Evolutionary conservation across 2,113 vertebrate species (phyloP), one percentile per base, ranked within the genome.

Genomic region (Scomber colias): DNA sequence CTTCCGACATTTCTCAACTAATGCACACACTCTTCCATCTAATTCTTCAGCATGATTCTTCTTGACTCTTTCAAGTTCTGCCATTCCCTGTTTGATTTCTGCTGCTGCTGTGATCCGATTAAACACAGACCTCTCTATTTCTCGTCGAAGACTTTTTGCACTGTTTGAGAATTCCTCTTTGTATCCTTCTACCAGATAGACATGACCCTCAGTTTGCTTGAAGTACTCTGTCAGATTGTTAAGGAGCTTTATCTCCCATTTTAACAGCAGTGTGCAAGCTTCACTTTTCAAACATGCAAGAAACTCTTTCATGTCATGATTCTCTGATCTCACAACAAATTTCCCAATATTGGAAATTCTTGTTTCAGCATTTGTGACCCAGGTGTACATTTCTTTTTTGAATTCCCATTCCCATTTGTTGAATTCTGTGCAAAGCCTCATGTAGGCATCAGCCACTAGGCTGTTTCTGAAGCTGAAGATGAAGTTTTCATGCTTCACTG

Each of bases 381-480:
- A 92, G 2, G 10, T 48, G 74, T 89, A 87, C 79, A 91, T 93
- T 0, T 84, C 15, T 50, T 94, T 90, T 79, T 64, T 91, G 50
- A 90, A 90, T 14, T 74, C 75, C 92, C 93, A 92, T 73, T 92
- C 90, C 93, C 93, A 94, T 46, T 84, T 85, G 63, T 90, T 83
- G 70, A 64, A 91, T 53, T 94, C 77, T 30, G 83, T 65, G 60
- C 90, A 93, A 7, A 94, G 75, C 19, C 24, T 87, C 70, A 87
- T 90, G 79, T 93, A 93, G 5, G 91, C 92, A 65, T 94, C 89
- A 63, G 92, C 92, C 54, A 93, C 93, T 0, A 93, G 67, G n/a
- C 90, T 93, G 54, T 94, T 95, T 59, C 90, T 91, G 74, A 94
- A 95, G 65, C 90, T 94, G 69, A 95, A 94, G 46, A 95, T 94